phyloP scores from a whole-genome alignment of 2,113 vertebrate species.

The Nycticebus coucang region DNA sequence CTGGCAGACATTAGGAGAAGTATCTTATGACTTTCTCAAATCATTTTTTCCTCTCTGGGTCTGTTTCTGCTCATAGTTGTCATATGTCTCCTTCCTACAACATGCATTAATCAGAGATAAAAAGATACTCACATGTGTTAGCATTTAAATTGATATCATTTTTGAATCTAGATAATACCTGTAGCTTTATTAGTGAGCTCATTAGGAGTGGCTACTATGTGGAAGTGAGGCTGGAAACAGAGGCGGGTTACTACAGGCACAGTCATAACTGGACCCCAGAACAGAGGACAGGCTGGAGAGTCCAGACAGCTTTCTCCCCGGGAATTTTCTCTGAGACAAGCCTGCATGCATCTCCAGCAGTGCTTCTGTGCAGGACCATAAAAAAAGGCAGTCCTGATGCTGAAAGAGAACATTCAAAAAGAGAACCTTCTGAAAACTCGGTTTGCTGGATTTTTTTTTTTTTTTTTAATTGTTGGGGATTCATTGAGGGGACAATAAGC shows the following conservation, averaged over 20 bases:
- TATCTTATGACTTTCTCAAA: background rate
- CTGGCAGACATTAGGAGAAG: background rate
- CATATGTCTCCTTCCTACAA: background rate
- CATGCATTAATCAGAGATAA: background rate
- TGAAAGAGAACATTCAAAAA: background rate
- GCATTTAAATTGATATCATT: conserved; percentile 49
- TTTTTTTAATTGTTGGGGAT: too few species aligned
- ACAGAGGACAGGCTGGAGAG: background rate
- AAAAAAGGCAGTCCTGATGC: background rate
- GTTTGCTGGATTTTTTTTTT: background rate
- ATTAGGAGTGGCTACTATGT: background rate
- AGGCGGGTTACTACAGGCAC: background rate
- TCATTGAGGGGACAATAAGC: too few species aligned
- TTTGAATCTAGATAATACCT: background rate
- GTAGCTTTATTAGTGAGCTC: background rate
- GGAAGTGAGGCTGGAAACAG: background rate
- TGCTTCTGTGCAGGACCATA: too few species aligned
- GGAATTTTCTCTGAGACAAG: background rate
- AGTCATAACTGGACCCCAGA: too few species aligned
- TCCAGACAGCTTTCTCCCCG: background rate
- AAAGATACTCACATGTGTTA: conserved; percentile 28
- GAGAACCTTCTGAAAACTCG: background rate
- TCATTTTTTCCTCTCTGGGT: background rate
- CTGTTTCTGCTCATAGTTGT: background rate
- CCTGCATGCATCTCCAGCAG: background rate